These are phyloP conservation scores for Aspidiotus rigidus DNA, from an alignment of 2,888 invertebrate species.

Conservation along the genomic window DNA sequence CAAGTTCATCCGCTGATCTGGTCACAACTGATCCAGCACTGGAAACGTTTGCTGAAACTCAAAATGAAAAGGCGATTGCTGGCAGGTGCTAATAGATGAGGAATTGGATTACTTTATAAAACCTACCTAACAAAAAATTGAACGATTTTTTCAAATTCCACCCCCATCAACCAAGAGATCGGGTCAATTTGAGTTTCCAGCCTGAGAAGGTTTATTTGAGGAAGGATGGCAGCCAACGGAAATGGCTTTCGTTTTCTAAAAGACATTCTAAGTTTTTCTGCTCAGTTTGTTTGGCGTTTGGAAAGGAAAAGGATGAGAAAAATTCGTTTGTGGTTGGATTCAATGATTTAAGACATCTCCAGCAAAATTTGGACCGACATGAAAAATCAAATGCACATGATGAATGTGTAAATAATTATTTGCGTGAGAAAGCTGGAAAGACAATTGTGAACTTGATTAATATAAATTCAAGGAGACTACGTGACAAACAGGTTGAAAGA, in stretches of 20 bases:
- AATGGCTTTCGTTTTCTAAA: conserved; percentile 7
- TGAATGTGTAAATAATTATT: not conserved
- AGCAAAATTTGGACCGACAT: conserved; percentile 11
- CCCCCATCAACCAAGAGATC: conserved; percentile 15
- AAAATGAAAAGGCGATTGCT: too few relatives aligned
- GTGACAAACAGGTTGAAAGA: conserved; percentile 3
- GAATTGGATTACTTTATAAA: not conserved
- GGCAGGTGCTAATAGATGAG: too few relatives aligned
- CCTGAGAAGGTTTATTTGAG: conserved; percentile 9
- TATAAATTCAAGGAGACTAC: not conserved
- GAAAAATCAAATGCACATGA: conserved; percentile 9
- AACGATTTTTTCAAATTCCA: conserved; percentile 15
- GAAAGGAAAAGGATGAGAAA: conserved; percentile 4
- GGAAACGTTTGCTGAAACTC: too few relatives aligned
- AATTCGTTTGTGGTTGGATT: conserved; percentile 8
- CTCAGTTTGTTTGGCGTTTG: conserved; percentile 8
- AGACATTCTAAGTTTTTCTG: conserved; percentile 10
- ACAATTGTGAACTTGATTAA: not conserved
- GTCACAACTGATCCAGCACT: too few relatives aligned
- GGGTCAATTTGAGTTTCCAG: conserved; percentile 14
- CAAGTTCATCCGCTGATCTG: too few relatives aligned
- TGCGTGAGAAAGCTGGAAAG: conserved; percentile 2
- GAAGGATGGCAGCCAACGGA: conserved; percentile 18
- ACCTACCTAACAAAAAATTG: not conserved
- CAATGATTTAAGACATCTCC: conserved; percentile 16